phyloP scores from a whole-genome alignment of 1,140 invertebrate genomes.

The Megathymus violae region DNA sequence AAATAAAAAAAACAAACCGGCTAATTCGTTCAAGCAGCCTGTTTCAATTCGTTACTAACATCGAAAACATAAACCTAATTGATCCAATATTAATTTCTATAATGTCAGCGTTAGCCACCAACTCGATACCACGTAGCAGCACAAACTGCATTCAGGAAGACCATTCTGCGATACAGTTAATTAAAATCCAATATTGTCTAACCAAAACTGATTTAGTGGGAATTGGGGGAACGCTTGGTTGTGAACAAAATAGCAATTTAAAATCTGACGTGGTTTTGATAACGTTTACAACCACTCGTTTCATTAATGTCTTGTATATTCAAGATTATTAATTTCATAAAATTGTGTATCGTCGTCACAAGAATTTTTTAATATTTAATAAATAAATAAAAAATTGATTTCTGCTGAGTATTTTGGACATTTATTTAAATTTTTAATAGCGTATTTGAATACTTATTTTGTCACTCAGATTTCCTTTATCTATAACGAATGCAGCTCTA shows the following conservation, averaged over 20 bases:
- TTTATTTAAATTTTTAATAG: too few relatives aligned
- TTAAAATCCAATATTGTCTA: conserved; percentile 81
- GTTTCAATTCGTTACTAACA: conserved; percentile 13
- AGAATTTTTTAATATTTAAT: too few relatives aligned
- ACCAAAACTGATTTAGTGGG: conserved; percentile 73
- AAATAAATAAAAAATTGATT: too few relatives aligned
- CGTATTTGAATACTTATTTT: too few relatives aligned
- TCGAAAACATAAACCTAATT: conserved; percentile 36
- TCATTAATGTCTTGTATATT: too few relatives aligned
- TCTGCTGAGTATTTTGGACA: too few relatives aligned
- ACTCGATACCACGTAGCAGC: conserved; percentile 50
- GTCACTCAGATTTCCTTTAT: too few relatives aligned
- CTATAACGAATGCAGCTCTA: too few relatives aligned
- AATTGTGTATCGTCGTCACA: too few relatives aligned
- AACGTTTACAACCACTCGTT: too few relatives aligned
- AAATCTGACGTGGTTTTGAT: neutral
- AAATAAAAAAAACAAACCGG: too few relatives aligned
- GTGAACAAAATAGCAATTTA: conserved; percentile 21
- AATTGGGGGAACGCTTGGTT: conserved; percentile 55
- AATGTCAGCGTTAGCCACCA: conserved; percentile 30
- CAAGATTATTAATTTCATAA: too few relatives aligned
- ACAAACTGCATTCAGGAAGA: conserved; percentile 45
- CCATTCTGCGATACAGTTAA: conserved; percentile 65
- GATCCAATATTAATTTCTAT: conserved; percentile 8
- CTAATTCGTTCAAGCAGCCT: neutral